Evolutionary conservation across 2,888 invertebrate species (phyloP).

Genomic region (Athrips mouffetella): DNA sequence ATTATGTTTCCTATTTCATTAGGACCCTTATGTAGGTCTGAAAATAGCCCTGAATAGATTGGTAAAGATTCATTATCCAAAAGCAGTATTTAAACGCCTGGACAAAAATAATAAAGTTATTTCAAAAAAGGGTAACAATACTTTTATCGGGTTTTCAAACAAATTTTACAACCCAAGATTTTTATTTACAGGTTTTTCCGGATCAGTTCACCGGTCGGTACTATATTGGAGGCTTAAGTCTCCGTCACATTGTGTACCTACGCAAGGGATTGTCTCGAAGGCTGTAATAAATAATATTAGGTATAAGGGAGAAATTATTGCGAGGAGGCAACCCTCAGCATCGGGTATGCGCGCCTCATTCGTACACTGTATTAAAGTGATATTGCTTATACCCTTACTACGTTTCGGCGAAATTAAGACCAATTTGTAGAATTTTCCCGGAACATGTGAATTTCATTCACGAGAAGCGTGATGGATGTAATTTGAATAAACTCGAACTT

Average conservation of each 20-base stretch:
- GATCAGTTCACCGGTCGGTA: slow-evolving; percentile 26
- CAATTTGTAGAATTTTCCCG: slow-evolving; percentile 69
- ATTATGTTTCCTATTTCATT: too few species aligned
- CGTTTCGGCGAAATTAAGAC: slow-evolving; percentile 70
- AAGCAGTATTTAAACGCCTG: too few species aligned
- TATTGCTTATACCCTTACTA: slow-evolving; percentile 69
- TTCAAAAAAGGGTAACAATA: too few species aligned
- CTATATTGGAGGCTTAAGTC: slow-evolving; percentile 29
- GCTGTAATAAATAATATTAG: slow-evolving; percentile 49
- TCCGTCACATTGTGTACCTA: slow-evolving; percentile 43
- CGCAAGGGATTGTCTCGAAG: slow-evolving; percentile 48
- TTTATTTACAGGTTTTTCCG: slow-evolving; percentile 13
- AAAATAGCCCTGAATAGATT: too few species aligned
- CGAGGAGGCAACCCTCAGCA: slow-evolving; percentile 41
- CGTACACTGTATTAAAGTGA: slow-evolving; percentile 50
- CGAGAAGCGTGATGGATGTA: slow-evolving; percentile 59
- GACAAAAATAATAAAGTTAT: too few species aligned
- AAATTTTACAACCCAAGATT: not conserved
- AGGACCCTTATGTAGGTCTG: too few species aligned
- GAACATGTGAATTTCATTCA: slow-evolving; percentile 69
- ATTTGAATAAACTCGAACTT: slow-evolving; percentile 57
- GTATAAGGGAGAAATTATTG: slow-evolving; percentile 43
- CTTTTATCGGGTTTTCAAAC: too few species aligned
- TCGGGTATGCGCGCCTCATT: slow-evolving; percentile 19
- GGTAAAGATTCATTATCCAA: too few species aligned